Evolutionary conservation across 2,888 invertebrate species (phyloP).

Genomic region (Xanthia icteritia): DNA sequence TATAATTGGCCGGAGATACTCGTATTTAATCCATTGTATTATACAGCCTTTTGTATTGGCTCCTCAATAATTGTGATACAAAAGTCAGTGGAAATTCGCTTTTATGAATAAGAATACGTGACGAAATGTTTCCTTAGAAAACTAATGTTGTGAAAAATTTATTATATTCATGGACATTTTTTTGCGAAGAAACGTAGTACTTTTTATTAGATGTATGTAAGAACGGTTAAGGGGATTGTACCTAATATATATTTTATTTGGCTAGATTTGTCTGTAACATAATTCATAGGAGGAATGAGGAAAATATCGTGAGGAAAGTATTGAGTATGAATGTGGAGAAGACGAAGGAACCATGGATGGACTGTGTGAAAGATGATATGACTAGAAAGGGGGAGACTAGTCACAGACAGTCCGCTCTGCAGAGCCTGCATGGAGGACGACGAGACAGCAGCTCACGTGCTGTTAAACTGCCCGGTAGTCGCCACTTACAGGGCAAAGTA

Average conservation of each 20-base stretch:
- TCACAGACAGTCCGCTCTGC: no score
- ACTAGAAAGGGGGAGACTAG: neutral
- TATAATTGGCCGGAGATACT: conserved; percentile 31
- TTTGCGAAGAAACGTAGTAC: neutral
- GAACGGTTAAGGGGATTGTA: neutral
- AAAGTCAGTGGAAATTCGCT: neutral
- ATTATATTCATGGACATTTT: neutral
- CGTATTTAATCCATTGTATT: conserved; percentile 6
- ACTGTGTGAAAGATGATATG: no score
- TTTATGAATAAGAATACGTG: conserved; percentile 7
- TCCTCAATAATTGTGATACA: conserved; percentile 4
- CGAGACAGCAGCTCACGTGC: no score
- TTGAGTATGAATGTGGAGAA: neutral
- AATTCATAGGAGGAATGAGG: neutral
- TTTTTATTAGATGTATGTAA: neutral
- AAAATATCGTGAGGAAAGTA: no score
- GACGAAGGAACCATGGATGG: neutral
- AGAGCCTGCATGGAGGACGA: no score
- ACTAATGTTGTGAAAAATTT: neutral
- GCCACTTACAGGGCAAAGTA: no score
- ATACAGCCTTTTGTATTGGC: neutral
- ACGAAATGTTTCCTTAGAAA: neutral
- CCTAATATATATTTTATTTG: neutral
- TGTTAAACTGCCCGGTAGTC: no score
- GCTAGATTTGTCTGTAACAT: neutral